Conservation (phyloP, 1,140 invertebrate genomes). For the Drosophila insularis region DNA sequence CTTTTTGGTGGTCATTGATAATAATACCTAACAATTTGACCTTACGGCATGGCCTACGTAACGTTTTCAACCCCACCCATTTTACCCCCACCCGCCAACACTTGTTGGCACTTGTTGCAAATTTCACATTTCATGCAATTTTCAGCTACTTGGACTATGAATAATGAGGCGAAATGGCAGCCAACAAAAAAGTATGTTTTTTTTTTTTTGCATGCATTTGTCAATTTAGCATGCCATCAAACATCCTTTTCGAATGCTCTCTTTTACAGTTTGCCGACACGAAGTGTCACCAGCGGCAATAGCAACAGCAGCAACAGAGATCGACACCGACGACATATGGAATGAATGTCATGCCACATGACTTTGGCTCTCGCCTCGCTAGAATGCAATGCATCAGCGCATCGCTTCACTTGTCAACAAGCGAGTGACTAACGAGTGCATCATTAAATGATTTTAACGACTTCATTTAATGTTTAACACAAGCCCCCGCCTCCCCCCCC, state of each 20-base stretch:
- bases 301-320: neutral
- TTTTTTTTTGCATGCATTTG: conserved; percentile 66
- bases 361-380: conserved; percentile 49
- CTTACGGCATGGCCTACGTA: conserved; percentile 57
- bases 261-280: conserved; percentile 64
- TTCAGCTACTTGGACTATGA: conserved; percentile 55
- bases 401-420: conserved; percentile 63
- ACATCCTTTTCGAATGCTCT: conserved; percentile 72
- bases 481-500: conserved; percentile 15
- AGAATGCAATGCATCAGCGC: conserved; percentile 46
- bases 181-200: conserved; percentile 22
- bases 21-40: conserved; percentile 55
- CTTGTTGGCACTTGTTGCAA: conserved; percentile 32
- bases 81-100: neutral
- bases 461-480: conserved; percentile 78
- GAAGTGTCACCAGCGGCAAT: neutral
- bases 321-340: neutral
- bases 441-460: conserved; percentile 79
- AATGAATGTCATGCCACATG: conserved; percentile 43
- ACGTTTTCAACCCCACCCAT: conserved; percentile 38
- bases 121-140: conserved; percentile 44
- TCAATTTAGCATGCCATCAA: conserved; percentile 77
- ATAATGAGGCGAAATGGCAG: conserved; percentile 54
- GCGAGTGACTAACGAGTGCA: conserved; percentile 72
- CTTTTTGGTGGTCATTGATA: conserved; percentile 24